Conservation (phyloP, 2,797 vertebrate species). For the Sus cebifrons region DNA sequence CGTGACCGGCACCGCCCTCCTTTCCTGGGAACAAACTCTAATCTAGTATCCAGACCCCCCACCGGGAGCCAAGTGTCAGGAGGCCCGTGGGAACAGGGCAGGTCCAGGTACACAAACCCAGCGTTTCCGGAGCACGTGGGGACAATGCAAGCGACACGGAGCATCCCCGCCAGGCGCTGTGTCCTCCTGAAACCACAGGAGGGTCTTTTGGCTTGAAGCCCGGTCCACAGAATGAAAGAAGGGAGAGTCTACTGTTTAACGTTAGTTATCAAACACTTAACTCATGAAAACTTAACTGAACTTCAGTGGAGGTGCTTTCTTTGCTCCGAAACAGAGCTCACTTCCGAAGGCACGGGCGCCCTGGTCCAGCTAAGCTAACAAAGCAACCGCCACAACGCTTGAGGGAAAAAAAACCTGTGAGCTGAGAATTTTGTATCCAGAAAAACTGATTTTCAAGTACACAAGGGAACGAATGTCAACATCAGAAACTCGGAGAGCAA, state of each 20-base stretch:
- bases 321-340: neutral
- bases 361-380: too few relatives aligned
- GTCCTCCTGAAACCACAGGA: neutral
- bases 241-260: accelerated
- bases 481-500: too few relatives aligned
- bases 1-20: neutral
- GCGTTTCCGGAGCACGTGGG: neutral
- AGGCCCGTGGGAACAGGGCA: neutral
- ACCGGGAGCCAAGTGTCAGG: neutral
- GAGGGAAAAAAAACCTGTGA: too few relatives aligned
- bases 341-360: neutral
- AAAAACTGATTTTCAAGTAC: too few relatives aligned
- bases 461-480: too few relatives aligned
- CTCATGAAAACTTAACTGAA: accelerated
- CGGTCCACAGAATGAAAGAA: neutral
- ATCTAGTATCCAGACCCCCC: neutral
- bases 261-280: neutral
- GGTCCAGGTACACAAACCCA: neutral
- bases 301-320: neutral
- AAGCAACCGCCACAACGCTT: too few relatives aligned
- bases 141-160: neutral
- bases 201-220: neutral
- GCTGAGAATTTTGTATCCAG: too few relatives aligned
- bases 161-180: accelerated
- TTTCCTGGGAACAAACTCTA: neutral